A percentile compares a stretch with the other conserved stretches of the same genome.
phyloP scores from a whole-genome alignment of 2,888 invertebrate genomes.

The Candidula unifasciata region DNA sequence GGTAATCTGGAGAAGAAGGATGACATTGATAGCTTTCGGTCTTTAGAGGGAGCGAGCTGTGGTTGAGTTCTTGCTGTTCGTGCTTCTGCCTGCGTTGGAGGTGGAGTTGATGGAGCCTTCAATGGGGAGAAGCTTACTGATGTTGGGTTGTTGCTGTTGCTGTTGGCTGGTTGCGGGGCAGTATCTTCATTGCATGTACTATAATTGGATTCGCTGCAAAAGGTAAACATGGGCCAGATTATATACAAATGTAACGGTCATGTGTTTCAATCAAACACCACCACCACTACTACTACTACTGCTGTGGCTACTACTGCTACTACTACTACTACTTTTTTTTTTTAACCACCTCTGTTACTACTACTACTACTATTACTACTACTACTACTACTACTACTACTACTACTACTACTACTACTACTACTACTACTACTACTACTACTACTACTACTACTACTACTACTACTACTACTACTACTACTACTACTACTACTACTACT shows the following conservation, averaged over 20 bases:
- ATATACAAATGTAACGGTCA: too few species aligned
- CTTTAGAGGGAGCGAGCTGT: background rate
- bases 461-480: conserved; percentile 3
- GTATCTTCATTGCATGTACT: background rate
- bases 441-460: background rate
- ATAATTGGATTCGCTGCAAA: background rate
- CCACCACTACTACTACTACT: background rate
- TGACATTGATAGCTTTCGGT: background rate
- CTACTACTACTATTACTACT: background rate
- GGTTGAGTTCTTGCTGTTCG: background rate
- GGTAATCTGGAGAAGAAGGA: background rate
- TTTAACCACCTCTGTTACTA: background rate
- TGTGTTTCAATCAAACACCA: too few species aligned
- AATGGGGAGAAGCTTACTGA: background rate
- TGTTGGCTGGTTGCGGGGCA: background rate
- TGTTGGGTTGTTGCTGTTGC: background rate
- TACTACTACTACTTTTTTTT: background rate
- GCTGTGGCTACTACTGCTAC: background rate
- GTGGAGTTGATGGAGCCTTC: background rate
- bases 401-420: conserved; percentile 1
- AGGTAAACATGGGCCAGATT: background rate
- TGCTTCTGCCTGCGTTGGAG: background rate
- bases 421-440: conserved; percentile 5
- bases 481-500: conserved; percentile 12
- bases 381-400: background rate